Percentiles rank a stretch among this genome's conserved stretches.
These are phyloP conservation scores for Metallyticus violacea DNA, from an alignment of 2,888 invertebrate genomes.

Conservation along the genomic window DNA sequence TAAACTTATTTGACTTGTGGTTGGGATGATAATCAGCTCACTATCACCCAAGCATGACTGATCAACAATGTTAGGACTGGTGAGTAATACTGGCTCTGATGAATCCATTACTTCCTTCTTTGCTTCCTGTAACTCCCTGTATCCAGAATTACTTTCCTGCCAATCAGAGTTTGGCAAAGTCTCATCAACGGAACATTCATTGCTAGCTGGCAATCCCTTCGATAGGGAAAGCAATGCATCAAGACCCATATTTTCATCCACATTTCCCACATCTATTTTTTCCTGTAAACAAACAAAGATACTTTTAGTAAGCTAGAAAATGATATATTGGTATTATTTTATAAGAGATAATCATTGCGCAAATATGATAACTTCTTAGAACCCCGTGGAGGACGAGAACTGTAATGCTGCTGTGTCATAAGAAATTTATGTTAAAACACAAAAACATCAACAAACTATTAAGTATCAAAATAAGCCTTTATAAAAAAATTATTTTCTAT, in stretches of 20 bases:
- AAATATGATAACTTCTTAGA: too few species aligned
- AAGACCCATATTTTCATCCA: slow-evolving; percentile 18
- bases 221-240: slow-evolving; percentile 22
- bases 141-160: neutral
- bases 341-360: too few species aligned
- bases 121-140: neutral
- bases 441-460: too few species aligned
- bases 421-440: too few species aligned
- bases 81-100: neutral
- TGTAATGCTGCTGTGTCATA: too few species aligned
- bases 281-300: neutral
- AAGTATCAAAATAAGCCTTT: too few species aligned
- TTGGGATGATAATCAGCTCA: neutral
- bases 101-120: neutral
- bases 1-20: neutral
- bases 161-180: neutral
- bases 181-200: neutral
- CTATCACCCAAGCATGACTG: neutral
- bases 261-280: neutral
- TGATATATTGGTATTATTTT: too few species aligned
- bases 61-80: neutral
- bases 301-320: too few species aligned
- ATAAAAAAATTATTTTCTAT: too few species aligned
- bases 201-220: neutral
- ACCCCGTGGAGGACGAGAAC: too few species aligned